These are phyloP conservation scores for Dasysyrphus albostriatus DNA, from an alignment of 2,888 invertebrate genomes.

Conservation along the genomic window DNA sequence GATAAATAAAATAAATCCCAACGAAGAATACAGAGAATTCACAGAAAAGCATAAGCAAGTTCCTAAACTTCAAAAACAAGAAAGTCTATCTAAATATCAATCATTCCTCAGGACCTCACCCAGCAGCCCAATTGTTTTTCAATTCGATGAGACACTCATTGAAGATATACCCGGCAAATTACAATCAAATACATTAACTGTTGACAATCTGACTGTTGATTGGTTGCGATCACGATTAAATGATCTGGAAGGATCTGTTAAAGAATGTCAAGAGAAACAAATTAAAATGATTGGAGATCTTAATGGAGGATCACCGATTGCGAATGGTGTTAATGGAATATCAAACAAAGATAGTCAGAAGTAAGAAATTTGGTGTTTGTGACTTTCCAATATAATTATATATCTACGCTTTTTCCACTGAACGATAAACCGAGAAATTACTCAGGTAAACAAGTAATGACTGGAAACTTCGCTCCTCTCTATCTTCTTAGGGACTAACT, in stretches of 20 bases:
- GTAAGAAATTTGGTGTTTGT: constrained; percentile 75
- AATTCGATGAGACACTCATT: constrained; percentile 94
- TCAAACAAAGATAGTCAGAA: constrained; percentile 83
- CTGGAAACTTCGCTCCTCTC: too few species aligned
- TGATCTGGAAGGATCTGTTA: constrained; percentile 91
- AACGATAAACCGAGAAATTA: too few species aligned
- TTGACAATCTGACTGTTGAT: constrained; percentile 96
- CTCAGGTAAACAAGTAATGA: too few species aligned
- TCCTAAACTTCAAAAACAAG: constrained; percentile 60
- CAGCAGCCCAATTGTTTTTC: constrained; percentile 90
- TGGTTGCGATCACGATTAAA: constrained; percentile 92
- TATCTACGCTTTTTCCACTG: background rate
- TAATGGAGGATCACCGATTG: constrained; percentile 82
- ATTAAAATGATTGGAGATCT: constrained; percentile 85
- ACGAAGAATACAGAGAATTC: constrained; percentile 95
- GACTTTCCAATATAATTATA: too few species aligned
- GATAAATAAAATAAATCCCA: constrained; percentile 91
- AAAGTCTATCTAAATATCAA: constrained; percentile 74
- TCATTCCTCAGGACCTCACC: constrained; percentile 89
- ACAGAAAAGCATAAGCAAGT: constrained; percentile 94
- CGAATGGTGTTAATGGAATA: constrained; percentile 86
- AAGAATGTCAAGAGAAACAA: constrained; percentile 90
- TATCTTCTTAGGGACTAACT: too few species aligned
- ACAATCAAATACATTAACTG: constrained; percentile 93
- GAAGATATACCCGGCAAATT: constrained; percentile 95